Conservation (phyloP, 1,140 invertebrate genomes). For the Geopemphigus sp. region DNA sequence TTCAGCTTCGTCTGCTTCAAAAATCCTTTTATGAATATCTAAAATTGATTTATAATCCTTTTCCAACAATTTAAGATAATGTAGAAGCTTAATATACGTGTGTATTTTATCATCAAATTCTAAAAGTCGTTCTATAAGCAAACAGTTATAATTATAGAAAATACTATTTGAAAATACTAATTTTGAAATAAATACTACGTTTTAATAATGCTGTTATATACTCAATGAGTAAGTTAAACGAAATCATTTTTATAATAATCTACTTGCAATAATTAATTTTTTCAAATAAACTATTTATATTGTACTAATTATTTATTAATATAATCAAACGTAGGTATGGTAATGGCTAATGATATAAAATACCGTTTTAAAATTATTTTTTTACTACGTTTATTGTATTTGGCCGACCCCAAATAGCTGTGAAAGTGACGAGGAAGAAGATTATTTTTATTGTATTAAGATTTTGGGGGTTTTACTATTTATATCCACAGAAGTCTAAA, state of each 20-base stretch:
- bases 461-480: no score
- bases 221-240: background rate
- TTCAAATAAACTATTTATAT: no score
- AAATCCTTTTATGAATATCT: background rate
- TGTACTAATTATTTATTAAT: no score
- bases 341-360: no score
- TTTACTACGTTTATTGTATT: no score
- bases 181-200: background rate
- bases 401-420: no score
- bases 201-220: background rate
- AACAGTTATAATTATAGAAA: background rate
- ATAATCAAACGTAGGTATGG: no score
- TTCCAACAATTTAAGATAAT: background rate
- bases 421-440: no score
- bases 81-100: background rate
- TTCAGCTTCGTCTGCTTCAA: background rate
- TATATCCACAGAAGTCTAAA: no score
- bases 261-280: background rate
- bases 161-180: background rate
- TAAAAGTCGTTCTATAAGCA: conserved; percentile 2
- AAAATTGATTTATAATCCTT: background rate
- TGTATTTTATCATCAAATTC: background rate
- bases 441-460: no score
- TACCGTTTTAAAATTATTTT: no score
- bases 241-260: conserved; percentile 5